Conservation (phyloP, 2,888 invertebrate genomes). For the Trichogramma dendrolimi region DNA sequence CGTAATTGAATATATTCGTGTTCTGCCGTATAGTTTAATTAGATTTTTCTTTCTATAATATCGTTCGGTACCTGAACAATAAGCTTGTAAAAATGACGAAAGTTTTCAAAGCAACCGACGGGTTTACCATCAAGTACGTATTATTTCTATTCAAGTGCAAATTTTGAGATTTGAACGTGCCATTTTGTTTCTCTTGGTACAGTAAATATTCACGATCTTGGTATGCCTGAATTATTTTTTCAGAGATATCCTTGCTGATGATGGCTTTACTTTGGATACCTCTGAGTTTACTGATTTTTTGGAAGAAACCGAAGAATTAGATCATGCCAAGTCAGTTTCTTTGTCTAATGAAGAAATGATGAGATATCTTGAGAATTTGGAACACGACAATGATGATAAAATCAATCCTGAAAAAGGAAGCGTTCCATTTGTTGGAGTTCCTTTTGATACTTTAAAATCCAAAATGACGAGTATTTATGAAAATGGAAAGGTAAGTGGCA, state of each 20-base stretch:
- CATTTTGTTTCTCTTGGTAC: too few species aligned
- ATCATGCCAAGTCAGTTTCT: conserved; percentile 28
- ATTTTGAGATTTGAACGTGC: neutral
- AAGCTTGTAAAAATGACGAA: neutral
- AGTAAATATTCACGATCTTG: too few species aligned
- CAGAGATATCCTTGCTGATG: conserved; percentile 5
- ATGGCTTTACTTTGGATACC: conserved; percentile 36
- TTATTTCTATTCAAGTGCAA: neutral
- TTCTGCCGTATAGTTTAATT: too few species aligned
- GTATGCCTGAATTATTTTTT: too few species aligned
- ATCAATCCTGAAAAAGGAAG: conserved; percentile 48
- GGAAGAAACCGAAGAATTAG: conserved; percentile 30
- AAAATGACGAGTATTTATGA: conserved; percentile 57
- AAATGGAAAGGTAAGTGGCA: conserved; percentile 51
- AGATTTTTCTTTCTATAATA: too few species aligned
- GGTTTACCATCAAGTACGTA: conserved; percentile 34
- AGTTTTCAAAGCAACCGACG: conserved; percentile 29
- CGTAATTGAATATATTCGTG: too few species aligned
- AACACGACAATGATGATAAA: conserved; percentile 45
- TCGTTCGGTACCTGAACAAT: too few species aligned
- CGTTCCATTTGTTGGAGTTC: conserved; percentile 40
- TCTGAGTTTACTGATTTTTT: conserved; percentile 23
- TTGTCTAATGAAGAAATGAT: conserved; percentile 42
- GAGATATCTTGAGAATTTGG: conserved; percentile 39
- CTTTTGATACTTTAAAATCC: conserved; percentile 56